Evolutionary conservation across 53 echinoderm and acorn worm species (phyloP), one percentile per base, ranked within the genome.

Genomic region (Zoroaster sp.): DNA sequence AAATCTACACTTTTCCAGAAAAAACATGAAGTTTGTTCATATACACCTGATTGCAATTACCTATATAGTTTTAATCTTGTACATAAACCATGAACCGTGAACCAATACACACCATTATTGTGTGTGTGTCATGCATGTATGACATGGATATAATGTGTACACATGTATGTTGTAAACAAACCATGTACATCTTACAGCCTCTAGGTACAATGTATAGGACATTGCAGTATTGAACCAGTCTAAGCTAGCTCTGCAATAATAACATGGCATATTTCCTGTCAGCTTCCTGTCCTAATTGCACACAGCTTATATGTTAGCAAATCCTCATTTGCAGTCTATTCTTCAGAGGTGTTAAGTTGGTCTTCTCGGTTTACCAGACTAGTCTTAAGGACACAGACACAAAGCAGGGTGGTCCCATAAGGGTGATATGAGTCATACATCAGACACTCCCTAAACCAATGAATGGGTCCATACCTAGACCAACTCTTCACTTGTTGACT

Each of bases 321-420:
- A 39, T 66, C 67, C 55, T 66, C 28, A 67, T 66, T 67, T 41
- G 66, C 42, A 81, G 81, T 81, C 81, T 66, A 67, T 82, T 25
- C 43, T 67, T 28, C 4, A 32, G 44, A 82, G 67, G 82, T 82
- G 82, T 82, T 67, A 33, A 67, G 42, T 40, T 35, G 66, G 82
- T 32, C n/a, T 66, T 82, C 82, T 82, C 82, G 67, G 43, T 68
- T 80, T 42, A 66, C 67, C 21, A 25, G 23, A 28, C 63, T 59
- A 28, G 11, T 59, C 63, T 59, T 59, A 28, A 28, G 63, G 63
- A 59, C 28, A 28, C 25, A 25, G 25, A 59, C 10, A 28, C 23
- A 28, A n/a, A 59, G 63, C 23, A 59, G 63, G 63, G 63, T 59
- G 21, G n/a, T 59, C 63, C 63, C 63, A 59, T 28, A 25, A 59